Percentiles rank a stretch among this genome's conserved stretches.
phyloP scores from a whole-genome alignment of 1,140 invertebrate species.

The Bombus turneri region DNA sequence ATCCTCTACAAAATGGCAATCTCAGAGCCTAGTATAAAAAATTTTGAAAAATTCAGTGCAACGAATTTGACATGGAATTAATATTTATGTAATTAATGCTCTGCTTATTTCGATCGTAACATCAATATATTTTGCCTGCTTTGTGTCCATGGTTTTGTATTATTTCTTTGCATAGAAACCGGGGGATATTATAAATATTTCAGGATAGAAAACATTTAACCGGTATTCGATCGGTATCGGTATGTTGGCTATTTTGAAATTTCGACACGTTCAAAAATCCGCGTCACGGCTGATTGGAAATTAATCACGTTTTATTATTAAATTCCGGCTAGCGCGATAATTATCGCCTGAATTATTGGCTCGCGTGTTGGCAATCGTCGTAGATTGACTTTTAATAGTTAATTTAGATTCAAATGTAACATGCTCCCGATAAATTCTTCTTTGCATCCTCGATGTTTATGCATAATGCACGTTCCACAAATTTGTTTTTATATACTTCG shows the following conservation, averaged over 20 bases:
- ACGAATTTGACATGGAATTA: no score
- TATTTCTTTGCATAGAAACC: not conserved
- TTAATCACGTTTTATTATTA: constrained; percentile 20
- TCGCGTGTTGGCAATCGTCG: not conserved
- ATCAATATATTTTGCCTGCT: not conserved
- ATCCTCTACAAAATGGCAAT: no score
- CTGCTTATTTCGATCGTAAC: no score
- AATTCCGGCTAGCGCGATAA: not conserved
- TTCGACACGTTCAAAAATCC: not conserved
- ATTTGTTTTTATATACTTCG: no score
- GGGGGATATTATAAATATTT: no score
- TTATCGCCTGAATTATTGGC: not conserved
- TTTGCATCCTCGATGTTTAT: not conserved
- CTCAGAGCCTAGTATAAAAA: no score
- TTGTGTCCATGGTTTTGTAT: not conserved
- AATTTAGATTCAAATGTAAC: constrained; percentile 12
- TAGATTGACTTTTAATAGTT: constrained; percentile 13
- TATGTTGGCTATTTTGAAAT: not conserved
- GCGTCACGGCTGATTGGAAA: not conserved
- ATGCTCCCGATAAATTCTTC: not conserved
- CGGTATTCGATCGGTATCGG: not conserved
- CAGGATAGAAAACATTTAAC: not conserved
- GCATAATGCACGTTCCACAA: no score
- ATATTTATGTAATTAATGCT: no score
- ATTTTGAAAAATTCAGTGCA: no score